Evolutionary conservation across 2,113 vertebrate genomes (phyloP).

Genomic region (Atractosteus spatula): DNA sequence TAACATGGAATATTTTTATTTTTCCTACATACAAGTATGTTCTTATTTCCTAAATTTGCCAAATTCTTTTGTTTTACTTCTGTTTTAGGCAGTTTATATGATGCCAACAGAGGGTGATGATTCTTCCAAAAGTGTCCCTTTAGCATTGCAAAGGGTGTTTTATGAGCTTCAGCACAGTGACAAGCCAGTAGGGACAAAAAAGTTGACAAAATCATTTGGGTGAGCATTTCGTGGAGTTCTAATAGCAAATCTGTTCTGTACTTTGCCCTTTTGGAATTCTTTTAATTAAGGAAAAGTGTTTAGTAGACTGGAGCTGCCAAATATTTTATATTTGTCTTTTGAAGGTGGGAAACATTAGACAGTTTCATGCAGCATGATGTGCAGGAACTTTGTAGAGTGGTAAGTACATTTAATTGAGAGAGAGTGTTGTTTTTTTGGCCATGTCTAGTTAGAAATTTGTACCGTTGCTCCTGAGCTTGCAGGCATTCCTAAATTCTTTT

Average conservation of each 20-base stretch:
- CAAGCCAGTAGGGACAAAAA: conserved; percentile 98
- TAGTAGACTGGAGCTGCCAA: no score
- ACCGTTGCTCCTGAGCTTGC: no score
- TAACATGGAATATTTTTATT: neutral
- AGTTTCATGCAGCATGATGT: conserved; percentile 99
- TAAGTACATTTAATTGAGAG: conserved; percentile 60
- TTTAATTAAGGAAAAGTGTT: no score
- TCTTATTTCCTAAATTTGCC: no score
- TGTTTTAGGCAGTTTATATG: conserved; percentile 94
- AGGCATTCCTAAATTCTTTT: no score
- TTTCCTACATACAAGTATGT: neutral
- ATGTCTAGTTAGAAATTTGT: no score
- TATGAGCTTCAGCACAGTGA: conserved; percentile 98
- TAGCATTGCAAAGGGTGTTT: conserved; percentile 96
- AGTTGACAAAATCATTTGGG: conserved; percentile 98
- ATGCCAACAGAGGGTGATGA: conserved; percentile 99
- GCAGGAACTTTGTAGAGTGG: conserved; percentile 97
- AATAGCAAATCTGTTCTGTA: no score
- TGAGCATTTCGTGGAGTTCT: conserved; percentile 49
- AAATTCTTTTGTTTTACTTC: neutral
- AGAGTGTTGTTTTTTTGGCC: no score
- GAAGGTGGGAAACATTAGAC: conserved; percentile 97
- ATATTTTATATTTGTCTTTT: conserved; percentile 20
- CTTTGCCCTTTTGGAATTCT: no score
- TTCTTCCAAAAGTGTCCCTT: conserved; percentile 95